A percentile compares a stretch with the other conserved stretches of the same genome.
Conservation (phyloP, 1,140 invertebrate species). For the Drosophila pallidifrons region DNA sequence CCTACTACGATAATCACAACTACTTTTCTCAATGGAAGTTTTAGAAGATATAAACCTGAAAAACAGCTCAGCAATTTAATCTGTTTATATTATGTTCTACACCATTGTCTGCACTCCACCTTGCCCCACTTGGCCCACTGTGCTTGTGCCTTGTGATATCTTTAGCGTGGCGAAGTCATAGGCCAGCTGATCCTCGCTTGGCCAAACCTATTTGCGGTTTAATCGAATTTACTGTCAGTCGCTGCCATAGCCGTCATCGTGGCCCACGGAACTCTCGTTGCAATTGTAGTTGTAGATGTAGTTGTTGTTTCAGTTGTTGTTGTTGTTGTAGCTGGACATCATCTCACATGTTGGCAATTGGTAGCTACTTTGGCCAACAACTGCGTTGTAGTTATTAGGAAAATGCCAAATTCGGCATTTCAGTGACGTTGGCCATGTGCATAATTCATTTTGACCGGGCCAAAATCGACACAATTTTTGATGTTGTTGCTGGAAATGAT, state of each 20-base stretch:
- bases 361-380: conserved; percentile 39
- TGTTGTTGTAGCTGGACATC: conserved; percentile 41
- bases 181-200: conserved; percentile 66
- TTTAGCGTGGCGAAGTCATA: conserved; percentile 54
- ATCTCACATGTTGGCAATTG: conserved; percentile 70
- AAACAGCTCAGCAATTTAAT: too few relatives aligned
- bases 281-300: neutral
- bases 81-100: too few relatives aligned
- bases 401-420: conserved; percentile 76
- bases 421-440: conserved; percentile 63
- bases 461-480: conserved; percentile 30
- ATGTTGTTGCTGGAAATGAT: conserved; percentile 41
- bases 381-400: conserved; percentile 67
- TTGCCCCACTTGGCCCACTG: conserved; percentile 50
- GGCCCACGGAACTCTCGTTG: neutral
- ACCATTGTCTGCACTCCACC: neutral
- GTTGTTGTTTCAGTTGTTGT: conserved; percentile 5
- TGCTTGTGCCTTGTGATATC: conserved; percentile 28
- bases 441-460: conserved; percentile 65
- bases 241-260: conserved; percentile 51
- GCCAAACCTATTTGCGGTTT: conserved; percentile 80
- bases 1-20: too few relatives aligned
- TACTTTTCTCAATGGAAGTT: too few relatives aligned
- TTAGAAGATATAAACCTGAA: too few relatives aligned
- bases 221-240: conserved; percentile 80